Evolutionary conservation across 2,888 invertebrate genomes (phyloP).

Genomic region (Chrysolina americana): DNA sequence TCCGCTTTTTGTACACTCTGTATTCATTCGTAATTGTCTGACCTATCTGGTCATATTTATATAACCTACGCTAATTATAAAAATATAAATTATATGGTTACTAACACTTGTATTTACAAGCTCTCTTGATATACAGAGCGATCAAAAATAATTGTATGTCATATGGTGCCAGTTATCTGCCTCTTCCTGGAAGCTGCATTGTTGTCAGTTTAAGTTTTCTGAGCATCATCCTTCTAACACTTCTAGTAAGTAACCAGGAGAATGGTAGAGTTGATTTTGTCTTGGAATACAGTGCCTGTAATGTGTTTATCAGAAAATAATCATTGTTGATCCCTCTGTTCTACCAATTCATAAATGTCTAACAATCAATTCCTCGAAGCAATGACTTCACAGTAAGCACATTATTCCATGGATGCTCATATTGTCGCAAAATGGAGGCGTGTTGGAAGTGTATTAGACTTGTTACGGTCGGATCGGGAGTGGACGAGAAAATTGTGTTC

Average conservation of each 20-base stretch:
- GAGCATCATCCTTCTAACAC: constrained; percentile 9
- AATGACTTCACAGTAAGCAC: constrained; percentile 13
- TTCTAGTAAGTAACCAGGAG: constrained; percentile 4
- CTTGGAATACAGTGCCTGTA: constrained; percentile 15
- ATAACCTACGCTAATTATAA: constrained; percentile 9
- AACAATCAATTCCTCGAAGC: not conserved
- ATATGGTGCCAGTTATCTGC: not conserved
- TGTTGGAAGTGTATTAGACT: too few species aligned
- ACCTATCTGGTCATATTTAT: constrained; percentile 4
- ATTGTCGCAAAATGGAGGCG: too few species aligned
- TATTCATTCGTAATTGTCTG: not conserved
- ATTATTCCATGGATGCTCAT: constrained; percentile 12
- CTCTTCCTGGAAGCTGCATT: not conserved
- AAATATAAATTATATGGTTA: constrained; percentile 19
- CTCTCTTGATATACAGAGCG: constrained; percentile 22
- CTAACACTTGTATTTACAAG: constrained; percentile 16
- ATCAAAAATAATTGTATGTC: constrained; percentile 15
- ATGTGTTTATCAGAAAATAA: not conserved
- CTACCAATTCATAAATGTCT: constrained; percentile 4
- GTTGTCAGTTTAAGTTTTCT: constrained; percentile 7
- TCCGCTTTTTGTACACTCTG: not conserved
- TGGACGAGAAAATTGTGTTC: too few species aligned
- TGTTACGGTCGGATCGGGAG: too few species aligned
- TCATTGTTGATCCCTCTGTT: constrained; percentile 23
- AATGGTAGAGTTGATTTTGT: constrained; percentile 13